Evolutionary conservation across 2,113 vertebrate species (phyloP), one percentile per base, ranked within the genome.

Genomic region (Podiceps cristatus): DNA sequence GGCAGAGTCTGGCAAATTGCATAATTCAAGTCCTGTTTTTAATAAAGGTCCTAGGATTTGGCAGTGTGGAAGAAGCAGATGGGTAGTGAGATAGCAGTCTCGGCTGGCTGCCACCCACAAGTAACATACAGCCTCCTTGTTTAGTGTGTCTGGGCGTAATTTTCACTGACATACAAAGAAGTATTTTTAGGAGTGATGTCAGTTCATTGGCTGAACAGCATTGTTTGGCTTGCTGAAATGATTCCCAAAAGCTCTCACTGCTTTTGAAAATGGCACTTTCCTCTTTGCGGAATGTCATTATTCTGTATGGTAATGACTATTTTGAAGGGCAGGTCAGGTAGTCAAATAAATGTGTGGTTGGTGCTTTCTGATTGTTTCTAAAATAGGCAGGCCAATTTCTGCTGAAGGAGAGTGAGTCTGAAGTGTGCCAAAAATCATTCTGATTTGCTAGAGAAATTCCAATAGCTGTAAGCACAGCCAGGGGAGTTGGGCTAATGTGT

Each of bases 291-390:
- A 72, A 27, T 25, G 68, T 76, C 84, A 60, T 72, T 33, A 35
- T 75, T 62, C 88, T 74, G 76, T 64, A 45, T 80, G 90, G 83
- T 29, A 69, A 64, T 88, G 84, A 23, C 56, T 88, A 68, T 29
- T 94, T 52, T 40, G 89, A 90, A 94, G 88, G 94, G 86, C 86
- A 94, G 92, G 76, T 22, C 94, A 89, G 90, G 83, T 45, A 85
- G 76, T 85, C 89, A 93, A 73, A 94, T 75, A 87, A 95, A 94
- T 62, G 86, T 55, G 80, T 50, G 18, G 83, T 64, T 94, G 92
- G 90, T 94, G 84, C 75, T 94, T 85, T 94, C 73, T 95, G 93
- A 85, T 92, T 82, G 89, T 85, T 96, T 88, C 97, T 92, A 49
- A 94, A 96, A 78, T 9, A 81, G 86, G 88, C 95, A 95, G 94